Base-by-base conservation (phyloP, 1,140 invertebrate species). In the Dendroctonus valens region DNA sequence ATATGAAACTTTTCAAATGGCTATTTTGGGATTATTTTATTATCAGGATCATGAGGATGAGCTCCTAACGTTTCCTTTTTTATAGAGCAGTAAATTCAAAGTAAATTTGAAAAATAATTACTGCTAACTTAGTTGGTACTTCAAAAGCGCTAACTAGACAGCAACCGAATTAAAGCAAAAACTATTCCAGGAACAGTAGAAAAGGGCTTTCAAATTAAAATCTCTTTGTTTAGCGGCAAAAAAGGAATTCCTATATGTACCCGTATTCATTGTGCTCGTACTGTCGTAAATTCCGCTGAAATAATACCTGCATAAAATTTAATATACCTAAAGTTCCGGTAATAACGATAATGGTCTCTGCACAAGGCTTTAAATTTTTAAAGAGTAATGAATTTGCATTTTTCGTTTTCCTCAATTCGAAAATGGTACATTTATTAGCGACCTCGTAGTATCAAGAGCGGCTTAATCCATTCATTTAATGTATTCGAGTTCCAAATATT, bases 291-390 rank as follows among this genome's bases (percentile, higher is more conserved):
- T 61, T 61, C 8, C 44, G 26, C 12, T 61, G 49, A 61, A 52
- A 61, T 15, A 61, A 61, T 61, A 61, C 59, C 48, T 39, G 42
- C 59, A 41, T 61, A 41, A 61, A 61, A 61, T 61, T 52, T 61
- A 52, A 61, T 61, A 51, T 41, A 55, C 53, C 53, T 55, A 61
- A 59, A 61, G 59, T 61, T 61, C 59, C 59, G 59, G 59, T 52
- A 61, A 61, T 61, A 61, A 61, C 59, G 59, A 60, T 60, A 60
- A 60, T 60, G 59, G 59, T 26, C 39, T 51, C 41, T n/a, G 49
- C 59, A 52, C 26, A 52, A 48, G 44, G 59, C 49, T 61, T 61
- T 61, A 41, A 61, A 52, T 51, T 61, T 61, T 51, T 61, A 12
- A 52, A 51, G 39, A 61, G 49, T 61, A 61, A 61, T 61, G 59